Base-by-base conservation (phyloP, 2,888 invertebrate genomes). In the Muschampia plurimacula region DNA sequence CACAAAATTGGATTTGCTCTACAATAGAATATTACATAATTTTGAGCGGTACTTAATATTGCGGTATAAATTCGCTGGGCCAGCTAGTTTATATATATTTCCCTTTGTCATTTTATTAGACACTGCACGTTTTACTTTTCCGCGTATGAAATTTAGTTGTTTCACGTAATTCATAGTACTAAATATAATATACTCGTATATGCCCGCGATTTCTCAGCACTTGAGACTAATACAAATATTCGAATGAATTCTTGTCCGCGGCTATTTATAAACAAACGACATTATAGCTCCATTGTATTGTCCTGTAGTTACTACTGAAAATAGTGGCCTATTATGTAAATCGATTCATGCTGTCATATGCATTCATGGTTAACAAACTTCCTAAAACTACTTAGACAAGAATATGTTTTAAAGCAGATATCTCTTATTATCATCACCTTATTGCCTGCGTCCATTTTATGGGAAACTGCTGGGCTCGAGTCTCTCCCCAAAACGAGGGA, bases 211-310 rank as follows among this genome's bases (percentile, higher is more conserved):
- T 76, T 77, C 74, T 77, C 72, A 74, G 79, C 72, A 75, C 75
- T 76, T 78, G 68, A 74, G 52, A 62, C 71, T 66, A 74, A 72
- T 74, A 74, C 66, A 70, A 77, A 79, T 77, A 77, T 73, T 64
- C 49, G 67, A 72, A 75, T 67, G 74, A 74, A 75, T 74, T 77
- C 77, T 72, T 75, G 74, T 77, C 76, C 74, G 69, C 64, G 63
- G 71, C 65, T 74, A 81, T 85, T 86, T 85, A 84, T 82, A 85
- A 84, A 84, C 84, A 83, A 76, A 77, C 73, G 69, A 75, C 70
- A 70, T 70, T 67, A 70, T 64, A 62, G 70, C 15, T 67, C 74
- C 66, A 70, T 74, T 74, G 72, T 69, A 73, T 63, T 73, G 65
- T 68, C 59, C 52, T 69, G 52, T 13, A 55, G 62, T 62, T 64